Conservation (phyloP, 2,113 vertebrate species). For the Onychostruthus taczanowskii region DNA sequence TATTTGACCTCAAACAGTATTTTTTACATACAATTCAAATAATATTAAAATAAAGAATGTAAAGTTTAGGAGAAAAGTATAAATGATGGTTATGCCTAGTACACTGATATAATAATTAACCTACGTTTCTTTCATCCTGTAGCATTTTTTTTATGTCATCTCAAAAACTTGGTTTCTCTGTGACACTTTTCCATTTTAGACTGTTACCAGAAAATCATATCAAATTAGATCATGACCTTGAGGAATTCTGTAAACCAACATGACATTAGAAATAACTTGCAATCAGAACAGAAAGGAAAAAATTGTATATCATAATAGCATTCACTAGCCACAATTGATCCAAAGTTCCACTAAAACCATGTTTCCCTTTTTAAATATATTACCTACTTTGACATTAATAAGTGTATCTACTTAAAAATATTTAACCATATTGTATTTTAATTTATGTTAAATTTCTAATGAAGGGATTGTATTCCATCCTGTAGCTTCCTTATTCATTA, state of each 20-base stretch:
- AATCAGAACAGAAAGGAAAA: background rate
- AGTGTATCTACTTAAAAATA: background rate
- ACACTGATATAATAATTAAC: background rate
- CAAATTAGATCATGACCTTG: background rate
- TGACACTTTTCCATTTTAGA: background rate
- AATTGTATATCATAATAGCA: background rate
- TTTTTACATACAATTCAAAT: background rate
- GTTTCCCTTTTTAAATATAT: background rate
- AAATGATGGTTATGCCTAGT: background rate
- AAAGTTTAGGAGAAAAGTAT: background rate
- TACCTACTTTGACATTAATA: background rate
- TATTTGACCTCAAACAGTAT: background rate
- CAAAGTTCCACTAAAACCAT: background rate
- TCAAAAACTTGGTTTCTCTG: background rate
- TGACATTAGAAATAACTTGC: background rate
- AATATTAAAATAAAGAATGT: background rate
- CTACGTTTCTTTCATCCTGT: background rate
- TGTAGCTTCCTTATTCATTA: background rate
- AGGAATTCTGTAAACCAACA: background rate
- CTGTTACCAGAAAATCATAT: background rate
- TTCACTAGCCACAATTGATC: background rate
- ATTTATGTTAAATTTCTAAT: background rate
- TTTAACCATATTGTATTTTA: background rate
- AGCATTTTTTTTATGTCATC: background rate
- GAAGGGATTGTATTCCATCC: background rate